Evolutionary conservation across 1,140 invertebrate genomes (phyloP).

Genomic region (Zaprionus kolodkinae): DNA sequence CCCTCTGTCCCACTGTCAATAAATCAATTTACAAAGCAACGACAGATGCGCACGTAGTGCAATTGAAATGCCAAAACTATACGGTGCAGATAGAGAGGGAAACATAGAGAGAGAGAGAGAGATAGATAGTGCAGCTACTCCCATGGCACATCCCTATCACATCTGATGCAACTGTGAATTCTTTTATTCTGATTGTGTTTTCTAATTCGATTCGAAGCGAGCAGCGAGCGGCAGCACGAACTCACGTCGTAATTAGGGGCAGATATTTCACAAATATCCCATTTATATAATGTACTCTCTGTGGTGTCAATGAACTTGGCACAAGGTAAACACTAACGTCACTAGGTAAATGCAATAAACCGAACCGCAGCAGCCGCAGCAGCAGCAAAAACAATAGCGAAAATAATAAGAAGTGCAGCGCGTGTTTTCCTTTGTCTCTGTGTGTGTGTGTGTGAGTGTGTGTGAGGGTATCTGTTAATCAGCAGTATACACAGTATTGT

Average conservation of each 20-base stretch:
- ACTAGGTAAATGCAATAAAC: constrained; percentile 21
- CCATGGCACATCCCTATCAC: constrained; percentile 17
- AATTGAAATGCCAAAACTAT: constrained; percentile 71
- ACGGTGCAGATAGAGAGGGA: constrained; percentile 24
- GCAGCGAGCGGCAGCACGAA: constrained; percentile 24
- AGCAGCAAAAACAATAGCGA: background rate
- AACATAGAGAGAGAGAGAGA: constrained; percentile 5
- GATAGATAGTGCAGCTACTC: constrained; percentile 3
- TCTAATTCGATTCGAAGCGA: constrained; percentile 29
- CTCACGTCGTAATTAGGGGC: background rate
- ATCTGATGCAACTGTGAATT: constrained; percentile 47
- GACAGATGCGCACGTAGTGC: constrained; percentile 66
- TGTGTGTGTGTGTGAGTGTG: background rate
- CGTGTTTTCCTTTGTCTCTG: constrained; percentile 9
- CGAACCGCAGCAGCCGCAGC: constrained; percentile 6
- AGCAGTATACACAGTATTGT: background rate
- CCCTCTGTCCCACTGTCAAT: constrained; percentile 38
- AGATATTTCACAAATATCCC: background rate
- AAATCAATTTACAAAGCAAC: constrained; percentile 63
- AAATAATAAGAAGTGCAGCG: constrained; percentile 2
- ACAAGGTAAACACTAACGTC: constrained; percentile 28
- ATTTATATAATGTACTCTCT: constrained; percentile 5
- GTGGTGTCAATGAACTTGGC: constrained; percentile 29
- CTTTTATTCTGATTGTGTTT: background rate
- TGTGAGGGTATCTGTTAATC: background rate